Base-by-base conservation (phyloP, 1,140 invertebrate genomes). In the Rhyacophila brunnea region DNA sequence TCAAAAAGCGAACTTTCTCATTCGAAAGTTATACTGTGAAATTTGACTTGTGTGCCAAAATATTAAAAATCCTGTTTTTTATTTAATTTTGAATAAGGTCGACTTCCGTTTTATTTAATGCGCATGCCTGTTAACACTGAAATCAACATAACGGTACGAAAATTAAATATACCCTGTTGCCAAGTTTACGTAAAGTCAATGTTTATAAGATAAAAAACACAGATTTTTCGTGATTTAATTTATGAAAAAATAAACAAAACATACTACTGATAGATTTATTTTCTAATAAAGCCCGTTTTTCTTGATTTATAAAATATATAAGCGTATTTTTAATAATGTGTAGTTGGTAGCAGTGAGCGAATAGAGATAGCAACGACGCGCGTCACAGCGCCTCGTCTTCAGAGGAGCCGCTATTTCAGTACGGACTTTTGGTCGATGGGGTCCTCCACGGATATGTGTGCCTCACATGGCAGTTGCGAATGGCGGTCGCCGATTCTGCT, bases 401-500 rank as follows among this genome's bases (percentile, higher is more conserved):
- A 18, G 38, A 28, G 20, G 10, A 43, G 57, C 42, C 57, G 49
- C 57, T 59, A 59, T 59, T 59, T 59, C 49, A 59, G 57, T 59
- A 59, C 49, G 57, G 43, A 35, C 57, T 59, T 59, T 59, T 59
- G 57, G 57, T 59, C 57, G 57, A 59, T 59, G 57, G 57, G 57
- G 57, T 59, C 44, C 57, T 59, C 57, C 57, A 45, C 57, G 43
- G 36, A 59, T 59, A 46, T 59, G 49, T 59, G 48, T 59, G 57
- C 46, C 45, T 59, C 57, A 59, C 57, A 59, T 53, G 57, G 57
- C 49, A 42, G 57, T 53, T 53, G 36, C 20, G 43, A 59, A 59
- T 59, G 57, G 57, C 57, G 57, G 50, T 42, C 42, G 57, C 43
- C 48, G 44, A 36, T 48, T 48, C 48, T 18, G 48, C 57, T 59